Evolutionary conservation across 2,797 vertebrate species (phyloP).

Genomic region (Mustela erminea): DNA sequence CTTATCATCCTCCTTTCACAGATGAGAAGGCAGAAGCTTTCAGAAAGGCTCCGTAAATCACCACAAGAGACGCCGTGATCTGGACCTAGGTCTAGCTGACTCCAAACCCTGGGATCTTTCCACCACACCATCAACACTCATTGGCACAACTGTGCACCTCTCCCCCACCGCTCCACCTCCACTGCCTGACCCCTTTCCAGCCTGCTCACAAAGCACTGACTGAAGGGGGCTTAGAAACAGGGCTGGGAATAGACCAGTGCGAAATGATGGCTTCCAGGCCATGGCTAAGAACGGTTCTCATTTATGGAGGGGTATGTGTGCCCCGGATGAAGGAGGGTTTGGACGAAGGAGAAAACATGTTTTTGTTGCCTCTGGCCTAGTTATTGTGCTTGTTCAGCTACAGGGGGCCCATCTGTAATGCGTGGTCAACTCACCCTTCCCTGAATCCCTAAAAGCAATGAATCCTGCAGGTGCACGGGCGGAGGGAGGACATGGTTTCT

Average conservation of each 20-base stretch:
- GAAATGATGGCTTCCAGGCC: neutral
- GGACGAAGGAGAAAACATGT: neutral
- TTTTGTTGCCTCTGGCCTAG: neutral
- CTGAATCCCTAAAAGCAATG: neutral
- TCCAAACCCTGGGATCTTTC: neutral
- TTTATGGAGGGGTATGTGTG: accelerated
- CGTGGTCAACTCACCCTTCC: neutral
- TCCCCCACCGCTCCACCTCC: neutral
- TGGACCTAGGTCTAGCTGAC: neutral
- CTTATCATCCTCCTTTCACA: neutral
- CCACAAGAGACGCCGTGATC: neutral
- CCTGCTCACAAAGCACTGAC: neutral
- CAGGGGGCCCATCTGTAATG: neutral
- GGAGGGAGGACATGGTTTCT: neutral
- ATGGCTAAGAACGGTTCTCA: neutral
- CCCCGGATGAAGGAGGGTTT: neutral
- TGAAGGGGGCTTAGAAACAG: neutral
- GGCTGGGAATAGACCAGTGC: neutral
- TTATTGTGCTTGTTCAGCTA: neutral
- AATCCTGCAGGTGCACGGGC: neutral
- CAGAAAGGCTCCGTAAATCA: neutral
- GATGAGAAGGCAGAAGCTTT: neutral
- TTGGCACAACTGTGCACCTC: neutral
- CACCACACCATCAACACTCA: neutral
- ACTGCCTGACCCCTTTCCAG: neutral